Evolutionary conservation across 2,797 vertebrate genomes (phyloP), one percentile per base, ranked within the genome.

Genomic region (Tapirus indicus): DNA sequence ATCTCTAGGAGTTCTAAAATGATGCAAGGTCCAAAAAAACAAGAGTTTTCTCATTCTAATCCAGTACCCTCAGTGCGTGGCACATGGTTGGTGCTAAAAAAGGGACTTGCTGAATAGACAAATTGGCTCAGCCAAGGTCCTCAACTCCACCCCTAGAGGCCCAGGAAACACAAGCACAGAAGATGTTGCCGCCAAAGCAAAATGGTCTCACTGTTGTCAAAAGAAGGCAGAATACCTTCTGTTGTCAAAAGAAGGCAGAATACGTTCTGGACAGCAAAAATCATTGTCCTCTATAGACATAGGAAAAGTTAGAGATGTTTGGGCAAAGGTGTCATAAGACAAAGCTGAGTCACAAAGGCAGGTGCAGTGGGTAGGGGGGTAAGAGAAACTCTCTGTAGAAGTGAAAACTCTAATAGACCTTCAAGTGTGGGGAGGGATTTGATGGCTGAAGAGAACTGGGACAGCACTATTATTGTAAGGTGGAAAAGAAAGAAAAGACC

Each of bases 381-480:
- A 41, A 77, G 66, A 77, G 49, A 88, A 52, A 29, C 4, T 85
- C 0, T 0, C 17, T 12, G 0, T 47, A 49, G 32, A 7, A 20
- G 0, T 60, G 27, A 77, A 44, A 12, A 38, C 62, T 66, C 11
- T 58, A 49, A n/a, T 2, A 7, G 54, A 66, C 86, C 21, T 60
- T 44, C 21, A 83, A 32, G 9, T 35, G 4, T 20, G 18, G 60
- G 62, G 16, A 84, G 27, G 6, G 1, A 49, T 69, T 25, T 58
- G 32, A 60, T 38, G 41, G 27, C 11, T 13, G 13, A 66, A 71
- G 25, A 71, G 5, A 58, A 9, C 25, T 27, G n/a, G 23, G 27
- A 5, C 1, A 3, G 17, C 2, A 5, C 47, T 21, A 2, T 23
- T 77, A 23, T 54, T 60, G 4, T 12, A 78, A 86, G 13, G 25